Conservation (phyloP, 2,888 invertebrate species). For the Ophion slaviceki region DNA sequence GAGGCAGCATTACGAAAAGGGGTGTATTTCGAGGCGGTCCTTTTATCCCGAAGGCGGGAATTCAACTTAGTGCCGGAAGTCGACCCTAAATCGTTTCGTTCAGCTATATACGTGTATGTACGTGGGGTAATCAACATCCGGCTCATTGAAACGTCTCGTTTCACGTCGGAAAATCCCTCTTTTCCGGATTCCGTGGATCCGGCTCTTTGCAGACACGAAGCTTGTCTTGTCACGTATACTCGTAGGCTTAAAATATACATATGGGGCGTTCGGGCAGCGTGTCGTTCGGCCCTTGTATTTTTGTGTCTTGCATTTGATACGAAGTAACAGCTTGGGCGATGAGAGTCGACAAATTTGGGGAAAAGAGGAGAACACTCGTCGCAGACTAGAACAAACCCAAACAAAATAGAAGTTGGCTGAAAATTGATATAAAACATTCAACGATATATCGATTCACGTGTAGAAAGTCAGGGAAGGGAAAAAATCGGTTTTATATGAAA, state of each 20-base stretch:
- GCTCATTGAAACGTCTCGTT: constrained; percentile 69
- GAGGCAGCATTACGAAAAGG: constrained; percentile 20
- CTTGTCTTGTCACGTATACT: neutral
- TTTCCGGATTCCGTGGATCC: constrained; percentile 71
- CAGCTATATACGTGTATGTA: neutral
- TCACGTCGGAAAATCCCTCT: constrained; percentile 72
- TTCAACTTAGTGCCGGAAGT: constrained; percentile 71
- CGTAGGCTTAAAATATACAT: neutral
- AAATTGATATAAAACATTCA: no score
- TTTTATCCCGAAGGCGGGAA: constrained; percentile 19
- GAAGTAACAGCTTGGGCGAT: neutral
- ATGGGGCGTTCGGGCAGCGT: neutral
- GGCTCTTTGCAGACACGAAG: neutral
- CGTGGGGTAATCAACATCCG: constrained; percentile 68
- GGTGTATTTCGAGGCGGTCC: neutral
- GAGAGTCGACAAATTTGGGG: neutral
- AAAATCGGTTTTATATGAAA: no score
- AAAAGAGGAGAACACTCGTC: no score
- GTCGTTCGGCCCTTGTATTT: neutral
- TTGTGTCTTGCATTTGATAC: neutral
- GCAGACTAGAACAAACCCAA: no score
- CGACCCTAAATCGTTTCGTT: constrained; percentile 71
- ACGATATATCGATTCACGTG: no score
- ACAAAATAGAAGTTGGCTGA: no score
- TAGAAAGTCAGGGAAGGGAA: no score